Evolutionary conservation across 2,797 vertebrate species (phyloP).

Genomic region (Acanthurus lineatus): DNA sequence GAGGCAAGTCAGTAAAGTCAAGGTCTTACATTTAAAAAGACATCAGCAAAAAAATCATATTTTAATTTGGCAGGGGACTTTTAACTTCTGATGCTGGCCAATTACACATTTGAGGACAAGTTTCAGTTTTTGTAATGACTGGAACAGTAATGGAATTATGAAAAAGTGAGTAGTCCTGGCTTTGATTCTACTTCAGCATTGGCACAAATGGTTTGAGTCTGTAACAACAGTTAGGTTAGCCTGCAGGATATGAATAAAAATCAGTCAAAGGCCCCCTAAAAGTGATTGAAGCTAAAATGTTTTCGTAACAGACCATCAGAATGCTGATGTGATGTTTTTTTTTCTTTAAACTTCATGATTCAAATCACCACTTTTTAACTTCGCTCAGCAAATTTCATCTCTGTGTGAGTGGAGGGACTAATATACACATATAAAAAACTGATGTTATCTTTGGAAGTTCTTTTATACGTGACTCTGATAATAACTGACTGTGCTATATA

Average conservation of each 20-base stretch:
- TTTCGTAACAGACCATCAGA: neutral
- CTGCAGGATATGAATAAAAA: neutral
- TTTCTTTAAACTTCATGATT: neutral
- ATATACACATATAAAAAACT: neutral
- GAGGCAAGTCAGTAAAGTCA: no score
- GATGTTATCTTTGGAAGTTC: neutral
- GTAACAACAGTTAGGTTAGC: neutral
- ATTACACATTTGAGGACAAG: no score
- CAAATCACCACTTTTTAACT: neutral
- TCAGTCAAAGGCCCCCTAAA: neutral
- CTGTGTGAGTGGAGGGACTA: no score
- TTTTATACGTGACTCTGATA: conserved; percentile 10
- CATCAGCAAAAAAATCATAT: no score
- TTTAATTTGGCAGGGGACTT: no score
- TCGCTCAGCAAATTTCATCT: no score
- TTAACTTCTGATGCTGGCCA: no score
- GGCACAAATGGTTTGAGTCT: neutral
- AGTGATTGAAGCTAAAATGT: neutral
- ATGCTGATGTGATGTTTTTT: neutral
- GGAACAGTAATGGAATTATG: neutral
- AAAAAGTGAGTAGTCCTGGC: neutral
- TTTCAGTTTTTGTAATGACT: no score
- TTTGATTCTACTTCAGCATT: neutral
- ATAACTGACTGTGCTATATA: conserved; percentile 5
- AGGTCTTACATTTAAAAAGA: no score